Conservation (phyloP, 2,888 invertebrate species). For the Thera obeliscata region DNA sequence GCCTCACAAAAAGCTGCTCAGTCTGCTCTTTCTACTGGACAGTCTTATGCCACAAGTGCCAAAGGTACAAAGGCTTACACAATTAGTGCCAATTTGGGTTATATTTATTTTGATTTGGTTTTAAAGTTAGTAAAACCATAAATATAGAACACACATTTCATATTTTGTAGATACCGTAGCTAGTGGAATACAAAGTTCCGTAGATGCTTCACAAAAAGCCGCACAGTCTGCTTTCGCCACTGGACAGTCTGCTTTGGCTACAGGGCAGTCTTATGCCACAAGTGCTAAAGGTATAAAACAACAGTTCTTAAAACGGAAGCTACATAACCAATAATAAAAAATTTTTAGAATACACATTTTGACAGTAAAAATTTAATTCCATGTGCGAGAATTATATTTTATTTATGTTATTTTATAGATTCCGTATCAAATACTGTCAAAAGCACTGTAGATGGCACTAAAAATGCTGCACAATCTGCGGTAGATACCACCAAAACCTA, state of each 20-base stretch:
- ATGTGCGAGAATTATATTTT: neutral
- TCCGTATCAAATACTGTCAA: constrained; percentile 56
- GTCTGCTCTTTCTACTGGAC: constrained; percentile 55
- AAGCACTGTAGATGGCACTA: constrained; percentile 61
- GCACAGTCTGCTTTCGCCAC: constrained; percentile 54
- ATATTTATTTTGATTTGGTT: too few species aligned
- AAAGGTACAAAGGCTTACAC: constrained; percentile 10
- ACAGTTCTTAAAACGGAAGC: too few species aligned
- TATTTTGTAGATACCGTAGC: constrained; percentile 65
- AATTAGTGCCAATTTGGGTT: too few species aligned
- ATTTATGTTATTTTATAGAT: constrained; percentile 45
- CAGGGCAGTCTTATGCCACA: constrained; percentile 55
- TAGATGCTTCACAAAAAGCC: constrained; percentile 59
- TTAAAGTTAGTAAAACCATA: too few species aligned
- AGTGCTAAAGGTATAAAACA: constrained; percentile 52
- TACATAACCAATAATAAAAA: too few species aligned
- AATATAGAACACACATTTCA: neutral
- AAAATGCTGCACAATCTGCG: constrained; percentile 62
- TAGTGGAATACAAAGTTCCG: constrained; percentile 55
- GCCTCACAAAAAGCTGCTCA: constrained; percentile 60
- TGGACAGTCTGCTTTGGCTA: constrained; percentile 55
- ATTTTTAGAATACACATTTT: neutral
- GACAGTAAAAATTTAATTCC: neutral
- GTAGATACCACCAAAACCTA: constrained; percentile 63
- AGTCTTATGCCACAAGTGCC: constrained; percentile 53